Evolutionary conservation across 2,797 vertebrate species (phyloP), one percentile per base, ranked within the genome.

Genomic region (Enteromius fasciolatus): DNA sequence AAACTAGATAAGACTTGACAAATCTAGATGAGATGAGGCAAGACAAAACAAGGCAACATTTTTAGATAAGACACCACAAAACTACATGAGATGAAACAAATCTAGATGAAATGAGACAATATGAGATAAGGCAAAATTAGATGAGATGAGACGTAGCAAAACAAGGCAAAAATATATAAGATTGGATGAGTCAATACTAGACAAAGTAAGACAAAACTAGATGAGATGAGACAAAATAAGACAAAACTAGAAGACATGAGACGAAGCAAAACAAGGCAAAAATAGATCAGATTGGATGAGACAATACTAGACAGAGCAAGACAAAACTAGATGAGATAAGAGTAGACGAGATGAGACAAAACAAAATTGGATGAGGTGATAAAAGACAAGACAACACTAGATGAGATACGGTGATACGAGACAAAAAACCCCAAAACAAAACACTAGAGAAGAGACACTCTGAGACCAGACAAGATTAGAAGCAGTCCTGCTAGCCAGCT

Each of bases 271-370:
- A 44, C 4, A 48, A 17, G 5, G 1, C 17, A 0, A 36, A 3
- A 36, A 17, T 11, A 20, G 31, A 1, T 1, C 0, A 66, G 10
- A 36, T 33, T 4, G 33, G 33, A 33, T 33, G 1, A 17, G n/a
- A 57, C n/a, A 1, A 57, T 20, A 57, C 1, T 0, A 52, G 50
- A 52, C 44, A 12, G 15, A 33, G 3, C 4, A 33, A 3, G 33
- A 36, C 0, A 0, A 20, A 3, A 3, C 20, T 2, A 14, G 11
- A 25, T 5, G 3, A 69, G 0, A 11, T 0, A 1, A 36, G 10
- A 11, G 0, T 0, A 33, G 1, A 31, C 0, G 0, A 20, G 17
- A 66, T 1, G 8, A 64, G 17, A 4, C 0, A 5, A 76, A 4
- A 28, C 33, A 44, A 18, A 33, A 31, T 3, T 0, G 17, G 41